phyloP scores from a whole-genome alignment of 2,888 invertebrate species.

The Pyrocoelia pectoralis region DNA sequence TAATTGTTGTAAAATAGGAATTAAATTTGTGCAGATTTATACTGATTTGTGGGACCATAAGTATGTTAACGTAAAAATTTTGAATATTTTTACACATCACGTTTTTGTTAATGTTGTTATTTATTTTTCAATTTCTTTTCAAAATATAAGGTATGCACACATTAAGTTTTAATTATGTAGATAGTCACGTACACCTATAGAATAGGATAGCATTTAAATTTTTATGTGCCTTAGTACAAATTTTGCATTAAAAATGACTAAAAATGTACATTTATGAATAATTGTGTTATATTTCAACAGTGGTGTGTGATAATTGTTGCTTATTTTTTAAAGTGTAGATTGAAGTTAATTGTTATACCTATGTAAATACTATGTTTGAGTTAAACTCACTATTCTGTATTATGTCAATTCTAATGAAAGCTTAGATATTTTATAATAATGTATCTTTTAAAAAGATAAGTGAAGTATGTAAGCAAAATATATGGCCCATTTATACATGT shows the following conservation, averaged over 20 bases:
- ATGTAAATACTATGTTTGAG: conserved; percentile 2
- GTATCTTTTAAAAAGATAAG: background rate
- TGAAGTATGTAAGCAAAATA: background rate
- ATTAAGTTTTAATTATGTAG: background rate
- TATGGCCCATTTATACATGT: conserved; percentile 8
- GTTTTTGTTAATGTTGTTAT: too few species aligned
- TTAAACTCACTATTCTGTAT: conserved; percentile 11
- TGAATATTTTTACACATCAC: background rate
- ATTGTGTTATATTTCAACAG: conserved; percentile 10
- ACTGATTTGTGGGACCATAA: conserved; percentile 1
- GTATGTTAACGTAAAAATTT: background rate
- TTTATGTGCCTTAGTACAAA: conserved; percentile 14
- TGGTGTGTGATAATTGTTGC: conserved; percentile 13
- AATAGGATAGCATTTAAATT: conserved; percentile 5
- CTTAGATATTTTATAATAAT: conserved; percentile 5
- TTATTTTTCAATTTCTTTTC: too few species aligned
- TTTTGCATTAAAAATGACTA: conserved; percentile 5
- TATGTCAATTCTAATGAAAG: conserved; percentile 11
- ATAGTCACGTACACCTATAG: conserved; percentile 1
- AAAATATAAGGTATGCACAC: conserved; percentile 4
- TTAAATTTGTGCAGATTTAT: background rate
- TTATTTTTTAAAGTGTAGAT: conserved; percentile 9
- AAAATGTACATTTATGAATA: conserved; percentile 7
- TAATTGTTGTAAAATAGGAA: too few species aligned
- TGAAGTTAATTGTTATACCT: conserved; percentile 5